Evolutionary conservation across 2,797 vertebrate genomes (phyloP).

Genomic region (Syncerus caffer): DNA sequence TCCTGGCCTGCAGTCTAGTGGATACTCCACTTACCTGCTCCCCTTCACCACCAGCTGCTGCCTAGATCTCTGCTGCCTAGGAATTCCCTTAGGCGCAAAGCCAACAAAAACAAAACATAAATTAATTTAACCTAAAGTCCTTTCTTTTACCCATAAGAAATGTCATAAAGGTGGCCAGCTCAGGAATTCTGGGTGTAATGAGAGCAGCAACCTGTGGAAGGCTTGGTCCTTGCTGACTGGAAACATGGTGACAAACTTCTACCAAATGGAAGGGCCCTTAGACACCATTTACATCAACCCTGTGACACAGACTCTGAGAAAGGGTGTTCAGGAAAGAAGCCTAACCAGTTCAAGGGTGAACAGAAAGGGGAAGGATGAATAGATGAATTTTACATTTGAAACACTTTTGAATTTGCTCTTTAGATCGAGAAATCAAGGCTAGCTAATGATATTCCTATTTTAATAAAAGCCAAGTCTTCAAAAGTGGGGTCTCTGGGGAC

Average conservation of each 20-base stretch:
- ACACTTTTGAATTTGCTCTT: neutral
- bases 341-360: neutral
- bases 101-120: neutral
- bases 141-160: conserved; percentile 30
- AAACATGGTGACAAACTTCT: neutral
- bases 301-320: neutral
- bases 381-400: neutral
- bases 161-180: conserved; percentile 31
- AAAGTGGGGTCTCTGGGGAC: neutral
- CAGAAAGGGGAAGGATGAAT: neutral
- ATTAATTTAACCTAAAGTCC: neutral
- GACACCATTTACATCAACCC: neutral
- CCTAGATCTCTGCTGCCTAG: neutral
- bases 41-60: neutral
- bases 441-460: neutral
- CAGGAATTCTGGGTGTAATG: neutral
- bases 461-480: neutral
- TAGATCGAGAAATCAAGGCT: neutral
- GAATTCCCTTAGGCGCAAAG: neutral
- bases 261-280: neutral
- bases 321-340: neutral
- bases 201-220: neutral
- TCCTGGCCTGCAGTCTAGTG: accelerated
- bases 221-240: neutral
- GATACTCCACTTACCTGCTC: neutral